These are phyloP conservation scores for Sinopyrophorus schimmeli DNA, from an alignment of 2,888 invertebrate species.

Conservation along the genomic window DNA sequence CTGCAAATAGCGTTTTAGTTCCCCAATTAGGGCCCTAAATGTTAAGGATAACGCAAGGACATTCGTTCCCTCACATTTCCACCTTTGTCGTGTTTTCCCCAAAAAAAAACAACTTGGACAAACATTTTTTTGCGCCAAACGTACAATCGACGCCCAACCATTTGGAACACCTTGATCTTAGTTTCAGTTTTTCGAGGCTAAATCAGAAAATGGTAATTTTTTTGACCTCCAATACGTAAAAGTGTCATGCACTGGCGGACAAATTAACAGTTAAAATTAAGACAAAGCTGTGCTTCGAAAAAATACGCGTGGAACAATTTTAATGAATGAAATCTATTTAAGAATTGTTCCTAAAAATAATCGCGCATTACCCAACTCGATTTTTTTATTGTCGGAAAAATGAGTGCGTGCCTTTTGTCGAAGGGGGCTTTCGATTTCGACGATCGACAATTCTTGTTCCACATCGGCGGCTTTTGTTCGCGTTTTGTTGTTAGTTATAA, in stretches of 20 bases:
- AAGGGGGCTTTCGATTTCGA: too few species aligned
- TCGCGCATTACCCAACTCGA: too few species aligned
- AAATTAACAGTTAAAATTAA: conserved; percentile 9
- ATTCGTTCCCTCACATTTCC: too few species aligned
- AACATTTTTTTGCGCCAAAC: too few species aligned
- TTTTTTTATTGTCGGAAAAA: too few species aligned
- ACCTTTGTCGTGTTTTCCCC: too few species aligned
- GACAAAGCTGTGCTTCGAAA: background rate
- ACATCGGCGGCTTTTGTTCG: conserved; percentile 10
- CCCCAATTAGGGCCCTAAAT: conserved; percentile 25
- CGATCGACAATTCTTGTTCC: conserved; percentile 1
- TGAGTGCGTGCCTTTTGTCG: too few species aligned
- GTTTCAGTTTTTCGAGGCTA: conserved; percentile 10
- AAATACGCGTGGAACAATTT: background rate
- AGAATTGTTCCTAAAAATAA: too few species aligned
- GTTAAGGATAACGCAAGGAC: conserved; percentile 37
- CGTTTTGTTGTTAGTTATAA: too few species aligned
- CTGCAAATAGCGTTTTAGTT: conserved; percentile 32
- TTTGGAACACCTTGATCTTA: conserved; percentile 17
- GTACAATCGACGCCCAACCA: conserved; percentile 1
- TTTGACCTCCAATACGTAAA: conserved; percentile 11
- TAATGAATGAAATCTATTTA: background rate
- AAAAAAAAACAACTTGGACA: too few species aligned
- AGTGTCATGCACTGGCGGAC: conserved; percentile 3
- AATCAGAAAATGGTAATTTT: conserved; percentile 3